phyloP scores from a whole-genome alignment of 2,113 vertebrate species.

The Eretmochelys imbricata region DNA sequence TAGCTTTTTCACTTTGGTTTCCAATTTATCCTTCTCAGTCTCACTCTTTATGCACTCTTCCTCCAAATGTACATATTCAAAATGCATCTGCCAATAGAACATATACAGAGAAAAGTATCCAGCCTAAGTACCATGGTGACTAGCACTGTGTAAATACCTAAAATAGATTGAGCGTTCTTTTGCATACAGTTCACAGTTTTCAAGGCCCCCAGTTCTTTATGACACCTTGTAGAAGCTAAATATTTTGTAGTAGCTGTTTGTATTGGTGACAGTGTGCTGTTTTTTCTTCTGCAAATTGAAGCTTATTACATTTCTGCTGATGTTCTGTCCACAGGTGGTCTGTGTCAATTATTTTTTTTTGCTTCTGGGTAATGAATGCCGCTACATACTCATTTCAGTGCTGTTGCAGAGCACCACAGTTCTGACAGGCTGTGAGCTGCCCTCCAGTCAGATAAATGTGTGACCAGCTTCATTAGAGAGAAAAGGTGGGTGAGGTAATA shows the following conservation, averaged over 20 bases:
- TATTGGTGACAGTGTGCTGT: conserved; percentile 31
- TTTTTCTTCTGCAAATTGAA: conserved; percentile 55
- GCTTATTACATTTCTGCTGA: conserved; percentile 60
- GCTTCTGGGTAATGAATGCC: conserved; percentile 63
- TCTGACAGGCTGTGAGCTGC: conserved; percentile 70
- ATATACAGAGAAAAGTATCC: neutral
- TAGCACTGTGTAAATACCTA: neutral
- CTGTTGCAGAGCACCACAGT: conserved; percentile 70
- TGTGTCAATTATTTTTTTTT: conserved; percentile 69
- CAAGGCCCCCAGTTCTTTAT: neutral
- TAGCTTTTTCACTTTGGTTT: neutral
- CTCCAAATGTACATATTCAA: neutral
- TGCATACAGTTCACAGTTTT: neutral
- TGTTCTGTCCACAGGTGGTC: conserved; percentile 68
- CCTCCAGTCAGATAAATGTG: conserved; percentile 70
- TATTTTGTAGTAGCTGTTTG: conserved; percentile 13
- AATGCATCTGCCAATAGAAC: neutral
- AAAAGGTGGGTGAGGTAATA: neutral
- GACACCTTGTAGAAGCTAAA: neutral
- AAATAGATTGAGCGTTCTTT: neutral
- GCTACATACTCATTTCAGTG: conserved; percentile 72
- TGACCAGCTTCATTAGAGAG: conserved; percentile 55
- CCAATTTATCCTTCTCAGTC: neutral
- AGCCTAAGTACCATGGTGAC: neutral
- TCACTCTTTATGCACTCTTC: neutral